phyloP scores from a whole-genome alignment of 2,888 invertebrate genomes.

The Pteria penguin region DNA sequence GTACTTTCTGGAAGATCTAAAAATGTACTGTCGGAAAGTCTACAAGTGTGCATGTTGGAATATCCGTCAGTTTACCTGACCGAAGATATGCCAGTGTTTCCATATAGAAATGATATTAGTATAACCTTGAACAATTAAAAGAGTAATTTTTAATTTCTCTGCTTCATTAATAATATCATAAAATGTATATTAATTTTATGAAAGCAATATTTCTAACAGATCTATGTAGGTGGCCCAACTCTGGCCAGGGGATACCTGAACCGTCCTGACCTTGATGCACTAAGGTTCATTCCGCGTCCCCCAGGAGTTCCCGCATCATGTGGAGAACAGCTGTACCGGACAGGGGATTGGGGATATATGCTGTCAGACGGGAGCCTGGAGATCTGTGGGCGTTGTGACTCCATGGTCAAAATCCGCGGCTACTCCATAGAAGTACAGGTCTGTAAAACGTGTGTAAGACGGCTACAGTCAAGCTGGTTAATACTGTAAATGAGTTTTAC shows the following conservation, averaged over 20 bases:
- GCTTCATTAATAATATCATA: too few relatives aligned
- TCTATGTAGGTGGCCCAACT: conserved; percentile 79
- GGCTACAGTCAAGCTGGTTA: too few relatives aligned
- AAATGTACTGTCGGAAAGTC: too few relatives aligned
- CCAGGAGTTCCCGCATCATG: conserved; percentile 55
- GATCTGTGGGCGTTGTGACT: conserved; percentile 81
- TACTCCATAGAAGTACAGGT: conserved; percentile 80
- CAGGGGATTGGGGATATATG: conserved; percentile 81
- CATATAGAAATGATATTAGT: too few relatives aligned
- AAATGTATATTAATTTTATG: neutral
- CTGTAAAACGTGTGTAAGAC: too few relatives aligned
- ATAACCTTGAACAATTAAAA: too few relatives aligned
- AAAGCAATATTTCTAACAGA: conserved; percentile 46
- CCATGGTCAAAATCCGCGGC: conserved; percentile 81
- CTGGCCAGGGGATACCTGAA: conserved; percentile 80
- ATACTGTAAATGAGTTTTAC: too few relatives aligned
- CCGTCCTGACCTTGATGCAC: conserved; percentile 77
- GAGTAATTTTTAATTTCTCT: too few relatives aligned
- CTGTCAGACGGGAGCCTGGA: conserved; percentile 79
- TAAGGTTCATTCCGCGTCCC: conserved; percentile 71
- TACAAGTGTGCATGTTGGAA: too few relatives aligned
- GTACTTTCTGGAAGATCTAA: too few relatives aligned
- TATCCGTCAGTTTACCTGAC: too few relatives aligned
- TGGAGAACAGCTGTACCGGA: conserved; percentile 73
- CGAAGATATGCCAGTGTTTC: too few relatives aligned